Evolutionary conservation across 2,113 vertebrate genomes (phyloP), one percentile per base, ranked within the genome.

Genomic region (Peromyscus californicus): DNA sequence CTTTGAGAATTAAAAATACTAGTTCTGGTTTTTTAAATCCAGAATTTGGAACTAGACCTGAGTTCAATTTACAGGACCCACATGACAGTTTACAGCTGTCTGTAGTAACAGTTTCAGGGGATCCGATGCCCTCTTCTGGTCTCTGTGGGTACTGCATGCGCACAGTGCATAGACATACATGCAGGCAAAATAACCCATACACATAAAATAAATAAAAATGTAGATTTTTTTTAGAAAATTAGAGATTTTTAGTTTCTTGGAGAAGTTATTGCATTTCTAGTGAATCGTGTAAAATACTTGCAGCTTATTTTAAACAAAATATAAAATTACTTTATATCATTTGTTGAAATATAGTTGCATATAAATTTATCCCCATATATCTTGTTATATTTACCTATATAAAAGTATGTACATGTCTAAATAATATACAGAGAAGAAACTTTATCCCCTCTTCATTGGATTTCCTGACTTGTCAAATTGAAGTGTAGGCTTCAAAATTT

Each of bases 291-390:
- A 89, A 93, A 72, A 39, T 90, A 39, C n/a, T 70, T 87, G 45
- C 33, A 93, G n/a, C 8, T 93, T 91, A n/a, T 63, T 82, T 85
- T 63, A 75, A 89, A 11, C 8, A 51, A 51, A 51, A 51, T 51
- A 51, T 51, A 51, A 51, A 51, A 51, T 65, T 57, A 76, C 0
- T 94, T 93, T 94, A 82, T 70, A 5, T 82, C 42, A 39, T 90
- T 83, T 92, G 69, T 65, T 70, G 92, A 92, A 79, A 67, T 70
- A 26, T 93, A 61, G 1, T 48, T 90, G 54, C 76, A 29, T 87
- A 61, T 63, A 93, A 86, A n/a, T 75, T 92, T 83, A 83, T 78
- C 45, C n/a, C 31, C 29, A 21, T 70, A 94, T 80, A 79, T 91
- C 82, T 45, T 70, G 1, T 31, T 63, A 78, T 48, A 39, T 31